These are phyloP conservation scores for Amblyjoppa proteus DNA, from an alignment of 2,888 invertebrate species.

Conservation along the genomic window DNA sequence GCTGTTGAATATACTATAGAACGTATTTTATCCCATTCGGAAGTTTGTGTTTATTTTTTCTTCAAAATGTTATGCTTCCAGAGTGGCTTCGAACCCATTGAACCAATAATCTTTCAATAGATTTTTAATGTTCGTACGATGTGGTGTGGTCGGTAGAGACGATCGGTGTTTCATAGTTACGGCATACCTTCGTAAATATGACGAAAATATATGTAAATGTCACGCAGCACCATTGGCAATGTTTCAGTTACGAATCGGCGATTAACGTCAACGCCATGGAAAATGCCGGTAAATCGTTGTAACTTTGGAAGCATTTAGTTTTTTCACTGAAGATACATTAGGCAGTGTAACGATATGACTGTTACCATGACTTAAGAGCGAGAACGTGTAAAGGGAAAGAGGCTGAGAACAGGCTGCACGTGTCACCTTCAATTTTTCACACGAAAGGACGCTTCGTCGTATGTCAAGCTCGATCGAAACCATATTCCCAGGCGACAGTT, in stretches of 20 bases:
- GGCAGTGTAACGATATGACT: no score
- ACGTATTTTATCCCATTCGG: neutral
- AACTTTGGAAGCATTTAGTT: no score
- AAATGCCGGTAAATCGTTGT: no score
- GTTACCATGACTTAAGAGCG: no score
- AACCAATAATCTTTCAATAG: neutral
- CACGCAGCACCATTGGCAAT: neutral
- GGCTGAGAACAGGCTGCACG: no score
- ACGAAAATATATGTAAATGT: neutral
- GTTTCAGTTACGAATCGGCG: neutral
- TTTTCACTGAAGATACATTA: no score
- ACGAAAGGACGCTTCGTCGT: no score
- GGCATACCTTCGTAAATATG: neutral
- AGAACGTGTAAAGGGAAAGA: no score
- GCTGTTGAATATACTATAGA: no score
- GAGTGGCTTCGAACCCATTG: neutral
- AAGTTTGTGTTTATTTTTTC: neutral
- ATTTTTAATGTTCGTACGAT: neutral
- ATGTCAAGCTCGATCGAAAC: no score
- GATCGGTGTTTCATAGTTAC: neutral
- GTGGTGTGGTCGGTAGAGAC: neutral
- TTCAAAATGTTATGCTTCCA: neutral
- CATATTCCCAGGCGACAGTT: no score
- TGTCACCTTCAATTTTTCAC: no score
- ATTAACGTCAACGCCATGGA: neutral